Base-by-base conservation (phyloP, 1,140 invertebrate genomes). In the Drosophila bocqueti region DNA sequence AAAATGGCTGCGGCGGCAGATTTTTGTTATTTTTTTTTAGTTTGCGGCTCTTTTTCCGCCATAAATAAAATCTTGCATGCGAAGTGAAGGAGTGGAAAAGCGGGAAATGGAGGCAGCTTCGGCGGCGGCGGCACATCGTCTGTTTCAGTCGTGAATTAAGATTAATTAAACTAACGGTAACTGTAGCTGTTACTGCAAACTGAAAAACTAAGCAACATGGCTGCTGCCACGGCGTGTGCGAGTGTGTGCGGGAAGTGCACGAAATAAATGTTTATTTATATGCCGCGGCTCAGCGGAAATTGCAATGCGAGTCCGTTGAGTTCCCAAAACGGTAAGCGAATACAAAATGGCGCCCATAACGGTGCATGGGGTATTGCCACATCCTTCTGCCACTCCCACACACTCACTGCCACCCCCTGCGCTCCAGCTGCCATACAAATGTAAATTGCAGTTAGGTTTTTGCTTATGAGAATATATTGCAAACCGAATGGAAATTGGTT, bases 201-300 rank as follows among this genome's bases (percentile, higher is more conserved):
- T 75, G 80, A 86, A 77, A 87, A 87, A 89, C 76, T 82, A 85
- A 85, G 76, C 69, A 79, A 86, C 40, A 47, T 50, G 71, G 34
- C 34, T 31, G 50, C 46, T 76, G 79, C 71, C 83, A 55, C 15
- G 21, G 6, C 34, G 72, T 54, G 75, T 85, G 82, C 54, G 52
- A 11, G 26, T 67, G 38, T 72, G 68, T 38, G 47, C 64, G 71
- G 84, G 80, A 77, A 87, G 69, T 78, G 75, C 81, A 83, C 77
- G 74, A 87, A 87, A 87, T 84, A 87, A 87, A 87, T 87, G 83
- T 87, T 87, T 87, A 89, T 87, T 87, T 87, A 87, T 87, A 89
- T 87, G 81, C 80, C 83, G 77, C 77, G 60, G 60, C 68, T 57
- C 71, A 84, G 58, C 83, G 83, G 83, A 87, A 87, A 87, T 87